Percentiles rank a stretch among this genome's conserved stretches.
Conservation (phyloP, 2,797 vertebrate species). For the Tachyglossus aculeatus region DNA sequence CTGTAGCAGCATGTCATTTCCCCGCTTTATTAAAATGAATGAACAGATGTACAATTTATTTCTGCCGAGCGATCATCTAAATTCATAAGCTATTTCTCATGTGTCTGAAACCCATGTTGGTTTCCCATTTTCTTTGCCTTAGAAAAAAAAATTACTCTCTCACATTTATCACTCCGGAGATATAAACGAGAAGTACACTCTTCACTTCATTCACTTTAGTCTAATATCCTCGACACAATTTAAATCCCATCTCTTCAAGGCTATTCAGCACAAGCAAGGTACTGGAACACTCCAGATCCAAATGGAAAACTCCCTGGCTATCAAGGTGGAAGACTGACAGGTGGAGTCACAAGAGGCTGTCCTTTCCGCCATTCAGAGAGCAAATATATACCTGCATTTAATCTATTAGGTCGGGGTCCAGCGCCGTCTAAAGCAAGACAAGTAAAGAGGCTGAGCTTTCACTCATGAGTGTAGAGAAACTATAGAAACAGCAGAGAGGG, state of each 20-base stretch:
- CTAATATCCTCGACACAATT: constrained; percentile 67
- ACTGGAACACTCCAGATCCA: constrained; percentile 3
- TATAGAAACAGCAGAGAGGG: too few relatives aligned
- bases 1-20: constrained; percentile 65
- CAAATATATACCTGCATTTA: neutral
- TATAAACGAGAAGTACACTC: constrained; percentile 57
- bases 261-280: constrained; percentile 39
- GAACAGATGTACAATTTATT: constrained; percentile 85
- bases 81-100: constrained; percentile 86
- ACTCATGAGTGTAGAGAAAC: too few relatives aligned
- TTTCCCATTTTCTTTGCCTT: constrained; percentile 73
- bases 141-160: constrained; percentile 59
- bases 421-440: too few relatives aligned
- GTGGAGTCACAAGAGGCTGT: neutral
- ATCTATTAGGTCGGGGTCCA: too few relatives aligned
- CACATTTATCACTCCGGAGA: constrained; percentile 72
- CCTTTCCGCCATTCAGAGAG: neutral
- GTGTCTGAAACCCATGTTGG: constrained; percentile 72
- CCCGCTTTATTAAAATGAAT: constrained; percentile 85
- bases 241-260: constrained; percentile 67
- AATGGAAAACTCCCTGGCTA: constrained; percentile 9
- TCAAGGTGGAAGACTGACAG: neutral
- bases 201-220: constrained; percentile 70
- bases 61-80: constrained; percentile 78
- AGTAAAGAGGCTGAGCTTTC: too few relatives aligned